phyloP scores from a whole-genome alignment of 2,797 vertebrate species.

The Chelonia mydas region DNA sequence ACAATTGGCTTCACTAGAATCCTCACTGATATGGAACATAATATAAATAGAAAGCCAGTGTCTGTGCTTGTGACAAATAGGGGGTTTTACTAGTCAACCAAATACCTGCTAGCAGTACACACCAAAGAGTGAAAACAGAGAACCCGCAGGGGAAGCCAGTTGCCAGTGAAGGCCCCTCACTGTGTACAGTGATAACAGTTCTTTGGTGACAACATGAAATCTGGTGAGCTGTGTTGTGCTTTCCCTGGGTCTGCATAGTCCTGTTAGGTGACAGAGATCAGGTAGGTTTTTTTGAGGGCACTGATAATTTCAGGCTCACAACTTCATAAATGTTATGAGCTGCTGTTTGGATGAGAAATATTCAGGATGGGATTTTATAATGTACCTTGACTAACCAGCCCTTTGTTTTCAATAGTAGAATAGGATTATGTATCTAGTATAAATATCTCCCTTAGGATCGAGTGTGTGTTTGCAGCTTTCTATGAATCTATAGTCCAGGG shows the following conservation, averaged over 20 bases:
- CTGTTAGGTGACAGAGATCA: not conserved
- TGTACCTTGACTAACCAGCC: not conserved
- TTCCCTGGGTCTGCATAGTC: not conserved
- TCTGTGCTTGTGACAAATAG: not conserved
- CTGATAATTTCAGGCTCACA: not conserved
- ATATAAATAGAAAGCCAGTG: not conserved
- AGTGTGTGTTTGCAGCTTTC: not conserved
- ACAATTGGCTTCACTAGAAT: not conserved
- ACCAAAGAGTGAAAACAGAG: not conserved
- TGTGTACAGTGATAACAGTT: not conserved
- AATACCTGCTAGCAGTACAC: not conserved
- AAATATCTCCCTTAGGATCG: rapidly evolving
- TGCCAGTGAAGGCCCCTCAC: not conserved
- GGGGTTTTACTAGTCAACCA: not conserved
- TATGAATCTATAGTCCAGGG: not conserved
- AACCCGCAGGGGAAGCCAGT: not conserved
- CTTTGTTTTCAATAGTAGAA: not conserved
- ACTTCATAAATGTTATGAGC: not conserved
- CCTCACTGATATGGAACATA: not conserved
- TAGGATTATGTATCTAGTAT: not conserved
- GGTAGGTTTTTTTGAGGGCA: not conserved
- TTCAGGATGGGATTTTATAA: not conserved
- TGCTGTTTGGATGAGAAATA: not conserved
- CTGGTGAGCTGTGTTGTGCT: not conserved
- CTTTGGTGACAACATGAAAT: not conserved